These are phyloP conservation scores for Drosophila monieri DNA, from an alignment of 2,888 invertebrate genomes.

Conservation along the genomic window DNA sequence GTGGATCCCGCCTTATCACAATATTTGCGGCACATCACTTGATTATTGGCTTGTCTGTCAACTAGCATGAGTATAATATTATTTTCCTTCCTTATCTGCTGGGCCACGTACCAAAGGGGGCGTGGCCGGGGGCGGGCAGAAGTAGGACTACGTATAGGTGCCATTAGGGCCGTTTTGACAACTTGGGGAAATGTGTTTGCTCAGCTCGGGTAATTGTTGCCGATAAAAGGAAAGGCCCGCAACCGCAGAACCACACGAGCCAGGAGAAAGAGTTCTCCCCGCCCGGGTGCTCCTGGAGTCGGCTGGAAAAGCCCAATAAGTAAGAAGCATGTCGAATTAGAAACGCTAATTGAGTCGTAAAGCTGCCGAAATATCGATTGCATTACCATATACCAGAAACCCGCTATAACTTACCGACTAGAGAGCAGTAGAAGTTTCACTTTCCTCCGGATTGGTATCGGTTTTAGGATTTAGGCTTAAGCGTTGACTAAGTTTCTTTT, in stretches of 20 bases:
- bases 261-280: conserved; percentile 3
- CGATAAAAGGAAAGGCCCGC: conserved; percentile 43
- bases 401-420: conserved; percentile 26
- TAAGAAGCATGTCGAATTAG: conserved; percentile 67
- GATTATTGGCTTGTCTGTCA: conserved; percentile 46
- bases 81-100: conserved; percentile 44
- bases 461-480: conserved; percentile 12
- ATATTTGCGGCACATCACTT: conserved; percentile 48
- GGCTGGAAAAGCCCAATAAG: conserved; percentile 16
- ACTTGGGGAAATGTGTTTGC: conserved; percentile 61
- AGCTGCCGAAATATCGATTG: conserved; percentile 55
- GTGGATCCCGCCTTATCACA: conserved; percentile 37
- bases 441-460: neutral
- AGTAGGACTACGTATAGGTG: conserved; percentile 36
- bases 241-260: neutral
- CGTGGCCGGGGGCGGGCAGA: conserved; percentile 1
- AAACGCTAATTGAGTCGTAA: conserved; percentile 65
- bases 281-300: no score
- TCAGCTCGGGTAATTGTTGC: conserved; percentile 57
- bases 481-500: conserved; percentile 27
- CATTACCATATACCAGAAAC: conserved; percentile 54
- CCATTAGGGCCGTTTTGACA: conserved; percentile 68
- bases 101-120: conserved; percentile 6
- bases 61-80: conserved; percentile 40
- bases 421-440: conserved; percentile 11